Evolutionary conservation across 2,888 invertebrate species (phyloP), one percentile per base, ranked within the genome.

Genomic region (Cryptus viduatorius): DNA sequence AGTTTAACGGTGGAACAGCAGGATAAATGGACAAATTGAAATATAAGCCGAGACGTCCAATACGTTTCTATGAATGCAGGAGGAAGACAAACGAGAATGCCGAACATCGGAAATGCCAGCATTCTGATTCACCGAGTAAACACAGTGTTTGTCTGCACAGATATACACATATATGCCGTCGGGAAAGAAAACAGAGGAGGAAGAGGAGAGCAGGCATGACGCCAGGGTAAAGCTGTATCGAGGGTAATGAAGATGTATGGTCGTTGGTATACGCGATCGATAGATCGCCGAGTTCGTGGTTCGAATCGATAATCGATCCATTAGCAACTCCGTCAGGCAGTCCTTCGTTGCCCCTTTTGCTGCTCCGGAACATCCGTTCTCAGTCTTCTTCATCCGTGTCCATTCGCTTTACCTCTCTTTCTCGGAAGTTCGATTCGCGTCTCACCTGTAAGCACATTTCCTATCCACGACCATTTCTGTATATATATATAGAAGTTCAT

Each of bases 271-370:
- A 79, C 69, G 79, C 53, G 79, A 69, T 79, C 85, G 82, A 85
- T 85, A 79, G 85, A 83, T 85, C 82, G 78, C 68, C 44, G 56
- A 81, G 53, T 48, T 59, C 50, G 69, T 37, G 71, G 65, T n/a
- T 71, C 56, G 53, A 75, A 82, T 85, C 76, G 79, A 85, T 82
- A 82, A 85, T 85, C 85, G 82, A 85, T 85, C 79, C 75, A 85
- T 85, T 79, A 85, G 69, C 79, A 59, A 61, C 72, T 65, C 46
- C 76, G 46, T 71, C 79, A 64, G 79, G 65, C 75, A 75, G 79
- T 69, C 67, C 75, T 77, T 79, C 75, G 78, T 77, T 78, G 7
- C n/a, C 8, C 4, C 42, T 42, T 14, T 65, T 42, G 16, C 65
- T 16, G 65, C 65, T 19, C 19, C 8, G 37, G 65, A 42, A 42